phyloP scores from a whole-genome alignment of 1,140 invertebrate genomes.

The Forficula auricularia region DNA sequence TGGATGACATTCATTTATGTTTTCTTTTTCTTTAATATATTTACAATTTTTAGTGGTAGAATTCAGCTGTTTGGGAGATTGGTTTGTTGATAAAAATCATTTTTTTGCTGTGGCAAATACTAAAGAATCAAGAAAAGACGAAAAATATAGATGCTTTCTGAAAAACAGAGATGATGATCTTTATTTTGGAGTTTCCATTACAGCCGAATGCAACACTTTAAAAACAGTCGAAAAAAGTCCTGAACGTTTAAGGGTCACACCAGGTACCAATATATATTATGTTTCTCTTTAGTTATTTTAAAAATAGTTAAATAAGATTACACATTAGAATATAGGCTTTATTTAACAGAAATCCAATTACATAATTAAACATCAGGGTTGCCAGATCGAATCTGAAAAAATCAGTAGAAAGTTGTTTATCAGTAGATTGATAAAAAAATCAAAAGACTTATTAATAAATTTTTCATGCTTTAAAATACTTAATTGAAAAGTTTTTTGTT shows the following conservation, averaged over 20 bases:
- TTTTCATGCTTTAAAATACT: too few species aligned
- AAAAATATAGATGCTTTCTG: constrained; percentile 82
- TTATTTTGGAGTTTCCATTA: constrained; percentile 77
- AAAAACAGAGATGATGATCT: constrained; percentile 87
- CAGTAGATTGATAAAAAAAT: too few species aligned
- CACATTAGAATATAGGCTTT: too few species aligned
- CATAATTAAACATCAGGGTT: too few species aligned
- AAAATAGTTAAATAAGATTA: too few species aligned
- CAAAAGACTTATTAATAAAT: too few species aligned
- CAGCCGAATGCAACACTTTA: constrained; percentile 76
- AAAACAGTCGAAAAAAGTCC: constrained; percentile 87
- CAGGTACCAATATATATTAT: constrained; percentile 33
- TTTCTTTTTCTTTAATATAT: constrained; percentile 6
- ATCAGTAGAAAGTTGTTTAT: too few species aligned
- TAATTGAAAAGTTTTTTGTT: too few species aligned
- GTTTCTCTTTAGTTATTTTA: neutral
- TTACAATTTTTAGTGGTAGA: constrained; percentile 48
- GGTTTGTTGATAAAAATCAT: constrained; percentile 89
- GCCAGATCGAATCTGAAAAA: too few species aligned
- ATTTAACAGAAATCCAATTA: too few species aligned
- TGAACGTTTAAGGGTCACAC: constrained; percentile 69
- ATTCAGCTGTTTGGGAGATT: constrained; percentile 84
- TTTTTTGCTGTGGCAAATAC: constrained; percentile 89
- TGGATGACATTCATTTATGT: constrained; percentile 8
- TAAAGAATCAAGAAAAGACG: constrained; percentile 82